Conservation (phyloP, 2,888 invertebrate species). For the Euspilapteryx auroguttella region DNA sequence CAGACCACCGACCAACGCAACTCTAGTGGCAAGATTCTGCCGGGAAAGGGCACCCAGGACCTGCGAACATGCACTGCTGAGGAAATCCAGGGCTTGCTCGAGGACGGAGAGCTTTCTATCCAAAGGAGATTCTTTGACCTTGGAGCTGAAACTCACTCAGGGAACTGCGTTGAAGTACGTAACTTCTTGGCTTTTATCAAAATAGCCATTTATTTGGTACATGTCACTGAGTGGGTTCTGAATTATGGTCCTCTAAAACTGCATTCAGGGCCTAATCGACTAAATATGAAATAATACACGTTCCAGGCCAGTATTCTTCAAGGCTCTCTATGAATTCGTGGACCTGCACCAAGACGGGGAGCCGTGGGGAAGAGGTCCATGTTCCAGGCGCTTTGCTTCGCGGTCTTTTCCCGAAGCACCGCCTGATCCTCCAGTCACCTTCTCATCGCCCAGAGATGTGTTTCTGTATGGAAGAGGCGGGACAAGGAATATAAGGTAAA, state of each 20-base stretch:
- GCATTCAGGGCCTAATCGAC: too few relatives aligned
- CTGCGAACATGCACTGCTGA: constrained; percentile 78
- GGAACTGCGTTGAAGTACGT: constrained; percentile 82
- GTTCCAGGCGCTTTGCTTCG: constrained; percentile 77
- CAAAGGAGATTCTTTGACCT: constrained; percentile 76
- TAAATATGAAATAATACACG: too few relatives aligned
- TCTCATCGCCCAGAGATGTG: constrained; percentile 79
- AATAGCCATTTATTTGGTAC: too few relatives aligned
- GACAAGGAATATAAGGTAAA: constrained; percentile 76
- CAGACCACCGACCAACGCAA: constrained; percentile 71
- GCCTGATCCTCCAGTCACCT: constrained; percentile 70
- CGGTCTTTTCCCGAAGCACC: constrained; percentile 57
- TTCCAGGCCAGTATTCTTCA: constrained; percentile 81
- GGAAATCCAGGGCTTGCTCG: constrained; percentile 72
- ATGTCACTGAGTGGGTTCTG: too few relatives aligned
- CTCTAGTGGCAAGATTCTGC: constrained; percentile 79
- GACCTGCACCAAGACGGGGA: constrained; percentile 85
- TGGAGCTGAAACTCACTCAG: constrained; percentile 78
- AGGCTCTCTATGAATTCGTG: constrained; percentile 86
- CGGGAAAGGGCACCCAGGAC: constrained; percentile 79
- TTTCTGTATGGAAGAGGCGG: constrained; percentile 88
- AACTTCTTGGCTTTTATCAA: constrained; percentile 1
- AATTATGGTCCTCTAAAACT: too few relatives aligned
- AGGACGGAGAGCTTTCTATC: constrained; percentile 83
- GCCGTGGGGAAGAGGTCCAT: constrained; percentile 72